Evolutionary conservation across 2,797 vertebrate species (phyloP).

Genomic region (Pteronotus mesoamericanus): DNA sequence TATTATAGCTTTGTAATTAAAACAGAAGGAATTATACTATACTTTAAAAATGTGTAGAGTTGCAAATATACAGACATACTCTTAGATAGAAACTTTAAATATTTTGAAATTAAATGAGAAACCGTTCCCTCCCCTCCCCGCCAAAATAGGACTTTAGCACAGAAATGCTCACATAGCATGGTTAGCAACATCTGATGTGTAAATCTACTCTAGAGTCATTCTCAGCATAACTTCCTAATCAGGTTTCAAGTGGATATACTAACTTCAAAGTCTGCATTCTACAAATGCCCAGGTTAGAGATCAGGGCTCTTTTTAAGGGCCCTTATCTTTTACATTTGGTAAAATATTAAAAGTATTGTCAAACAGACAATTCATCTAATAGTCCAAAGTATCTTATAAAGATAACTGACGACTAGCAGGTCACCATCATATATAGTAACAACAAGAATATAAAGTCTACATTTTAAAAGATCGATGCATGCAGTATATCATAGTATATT

Average conservation of each 20-base stretch:
- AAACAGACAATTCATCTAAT: slow-evolving; percentile 75
- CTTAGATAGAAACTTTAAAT: slow-evolving; percentile 69
- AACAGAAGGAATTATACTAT: slow-evolving; percentile 27
- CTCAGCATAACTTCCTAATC: slow-evolving; percentile 67
- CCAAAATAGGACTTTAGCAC: slow-evolving; percentile 67
- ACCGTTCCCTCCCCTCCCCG: background rate
- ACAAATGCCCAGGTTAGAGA: slow-evolving; percentile 76
- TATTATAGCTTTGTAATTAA: slow-evolving; percentile 52
- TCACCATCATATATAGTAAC: slow-evolving; percentile 82
- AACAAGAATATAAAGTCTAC: slow-evolving; percentile 81
- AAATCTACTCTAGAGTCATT: slow-evolving; percentile 77
- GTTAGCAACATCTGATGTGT: background rate
- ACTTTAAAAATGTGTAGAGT: slow-evolving; percentile 45
- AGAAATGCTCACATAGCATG: slow-evolving; percentile 68
- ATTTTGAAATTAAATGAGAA: slow-evolving; percentile 62
- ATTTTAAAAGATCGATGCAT: slow-evolving; percentile 79
- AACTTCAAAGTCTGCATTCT: slow-evolving; percentile 72
- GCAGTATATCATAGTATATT: slow-evolving; percentile 72
- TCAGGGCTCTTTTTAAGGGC: slow-evolving; percentile 70
- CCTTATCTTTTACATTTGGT: slow-evolving; percentile 76
- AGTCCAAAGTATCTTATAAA: slow-evolving; percentile 85
- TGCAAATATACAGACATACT: slow-evolving; percentile 59
- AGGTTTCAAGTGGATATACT: slow-evolving; percentile 69
- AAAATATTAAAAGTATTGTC: slow-evolving; percentile 76
- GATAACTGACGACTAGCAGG: slow-evolving; percentile 81